phyloP scores from a whole-genome alignment of 64 coral and sea anemone genomes.

The Actinia tenebrosa region DNA sequence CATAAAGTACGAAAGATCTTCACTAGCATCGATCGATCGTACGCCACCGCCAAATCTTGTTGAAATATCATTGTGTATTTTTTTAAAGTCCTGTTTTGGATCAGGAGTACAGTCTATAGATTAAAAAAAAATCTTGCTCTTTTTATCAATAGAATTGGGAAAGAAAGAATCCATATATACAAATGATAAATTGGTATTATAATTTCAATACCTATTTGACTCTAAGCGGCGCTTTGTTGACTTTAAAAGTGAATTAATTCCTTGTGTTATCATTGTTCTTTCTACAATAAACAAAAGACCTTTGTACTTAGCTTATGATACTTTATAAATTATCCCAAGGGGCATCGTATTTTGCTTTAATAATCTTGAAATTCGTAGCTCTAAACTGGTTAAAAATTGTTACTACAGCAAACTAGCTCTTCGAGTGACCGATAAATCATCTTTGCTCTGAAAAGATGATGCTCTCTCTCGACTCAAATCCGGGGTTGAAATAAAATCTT shows the following conservation, averaged over 20 bases:
- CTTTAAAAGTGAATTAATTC: neutral
- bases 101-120: no score
- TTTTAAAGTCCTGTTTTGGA: no score
- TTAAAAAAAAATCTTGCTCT: no score
- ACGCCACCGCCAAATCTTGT: no score
- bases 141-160: no score
- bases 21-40: no score
- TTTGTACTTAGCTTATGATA: neutral
- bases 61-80: no score
- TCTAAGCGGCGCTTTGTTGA: neutral
- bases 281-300: neutral
- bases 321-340: neutral
- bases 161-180: neutral
- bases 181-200: neutral
- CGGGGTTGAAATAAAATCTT: constrained; percentile 19
- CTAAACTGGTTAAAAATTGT: neutral
- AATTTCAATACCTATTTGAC: neutral
- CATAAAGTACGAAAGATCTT: no score
- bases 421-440: neutral
- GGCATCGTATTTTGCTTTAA: neutral
- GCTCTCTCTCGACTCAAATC: constrained; percentile 1
- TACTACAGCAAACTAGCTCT: constrained; percentile 12
- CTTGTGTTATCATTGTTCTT: neutral
- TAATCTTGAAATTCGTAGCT: neutral
- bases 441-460: neutral